Base-by-base conservation (phyloP, 2,888 invertebrate species). In the Orgyia antiqua region DNA sequence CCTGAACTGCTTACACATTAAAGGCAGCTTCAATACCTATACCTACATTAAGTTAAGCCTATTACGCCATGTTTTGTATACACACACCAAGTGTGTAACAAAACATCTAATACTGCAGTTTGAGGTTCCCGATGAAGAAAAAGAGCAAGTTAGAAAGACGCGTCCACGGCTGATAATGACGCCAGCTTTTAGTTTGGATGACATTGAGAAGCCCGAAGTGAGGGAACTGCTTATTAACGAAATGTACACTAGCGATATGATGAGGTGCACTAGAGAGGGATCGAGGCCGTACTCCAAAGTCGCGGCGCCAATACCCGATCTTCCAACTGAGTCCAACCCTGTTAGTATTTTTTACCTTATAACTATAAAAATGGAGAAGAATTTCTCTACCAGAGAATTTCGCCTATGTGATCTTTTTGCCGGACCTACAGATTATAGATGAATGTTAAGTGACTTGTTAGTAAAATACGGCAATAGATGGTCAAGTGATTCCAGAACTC, bases 151-250 rank as follows among this genome's bases (percentile, higher is more conserved):
- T 0, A 62, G 60, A 18, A 49, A 39, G 17, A 68, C 67, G 0
- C 54, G 77, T 0, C 77, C 75, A 0, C 72, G 78, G 0, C 41
- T 67, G 3, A 56, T 75, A 8, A 68, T 77, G 65, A 65, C 75
- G 0, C 75, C 77, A 0, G 64, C 68, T 0, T 57, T 70, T 13
- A 59, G 65, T 24, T 40, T 78, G 55, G 78, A 77, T 28, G 75
- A 73, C 40, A 48, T 75, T 7, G 35, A 42, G 0, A 51, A 72
- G 20, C 34, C 38, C 1, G 13, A 18, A 1, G 41, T 53, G 2
- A 56, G 74, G 2, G 24, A 39, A 3, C 27, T 67, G 4, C 50
- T 77, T 1, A 33, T 48, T 10, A 33, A 51, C 0, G 66, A 68
- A 28, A 62, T 68, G 49, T 80, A 79, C 39, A 59, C 51, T 2